A percentile compares a stretch with the other conserved stretches of the same genome.
These are phyloP conservation scores for Cyphomyrus plagiostoma DNA, from an alignment of 2,113 vertebrate species.

Conservation along the genomic window DNA sequence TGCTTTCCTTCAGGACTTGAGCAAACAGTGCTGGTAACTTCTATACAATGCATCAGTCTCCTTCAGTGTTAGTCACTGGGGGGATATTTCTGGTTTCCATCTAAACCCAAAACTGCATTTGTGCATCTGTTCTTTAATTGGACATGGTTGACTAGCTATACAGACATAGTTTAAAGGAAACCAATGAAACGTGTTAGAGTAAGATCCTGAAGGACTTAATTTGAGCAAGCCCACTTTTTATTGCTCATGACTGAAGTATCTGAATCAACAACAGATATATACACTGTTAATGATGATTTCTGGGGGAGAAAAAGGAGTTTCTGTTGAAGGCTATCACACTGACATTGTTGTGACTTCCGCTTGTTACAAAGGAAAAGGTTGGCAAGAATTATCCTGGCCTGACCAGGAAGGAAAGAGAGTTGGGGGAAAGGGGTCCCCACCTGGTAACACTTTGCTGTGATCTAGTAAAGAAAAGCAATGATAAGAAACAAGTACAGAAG, in stretches of 20 bases:
- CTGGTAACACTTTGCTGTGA: conserved; percentile 67
- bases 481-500: conserved; percentile 54
- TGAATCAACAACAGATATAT: neutral
- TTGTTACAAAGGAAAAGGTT: conserved; percentile 28
- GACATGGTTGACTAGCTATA: neutral
- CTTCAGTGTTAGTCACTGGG: neutral
- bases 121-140: conserved; percentile 10
- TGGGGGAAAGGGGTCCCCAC: conserved; percentile 55
- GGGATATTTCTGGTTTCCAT: neutral
- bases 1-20: neutral
- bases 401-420: conserved; percentile 29
- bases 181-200: neutral
- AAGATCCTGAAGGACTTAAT: neutral
- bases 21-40: neutral
- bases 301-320: conserved; percentile 21
- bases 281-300: neutral
- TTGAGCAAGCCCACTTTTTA: neutral
- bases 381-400: conserved; percentile 36
- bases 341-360: conserved; percentile 30
- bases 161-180: neutral
- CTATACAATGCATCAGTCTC: neutral
- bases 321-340: conserved; percentile 50
- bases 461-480: conserved; percentile 64
- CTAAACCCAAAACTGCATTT: neutral
- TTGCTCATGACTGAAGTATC: neutral